These are phyloP conservation scores for Neotoma lepida DNA, from an alignment of 2,113 vertebrate species.

Conservation along the genomic window DNA sequence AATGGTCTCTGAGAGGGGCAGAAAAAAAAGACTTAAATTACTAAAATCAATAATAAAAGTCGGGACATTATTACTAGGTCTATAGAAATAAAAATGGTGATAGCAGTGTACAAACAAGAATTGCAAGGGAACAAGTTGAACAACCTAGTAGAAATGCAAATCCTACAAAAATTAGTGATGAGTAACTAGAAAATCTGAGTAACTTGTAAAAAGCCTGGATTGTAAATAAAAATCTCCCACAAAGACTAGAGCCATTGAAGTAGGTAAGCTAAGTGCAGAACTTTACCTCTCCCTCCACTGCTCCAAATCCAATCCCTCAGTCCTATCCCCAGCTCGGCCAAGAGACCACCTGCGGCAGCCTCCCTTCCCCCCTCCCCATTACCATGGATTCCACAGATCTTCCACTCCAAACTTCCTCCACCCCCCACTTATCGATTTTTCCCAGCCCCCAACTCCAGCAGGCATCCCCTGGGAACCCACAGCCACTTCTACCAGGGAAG, in stretches of 20 bases:
- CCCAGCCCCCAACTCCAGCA: background rate
- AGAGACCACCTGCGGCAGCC: background rate
- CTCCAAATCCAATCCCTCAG: background rate
- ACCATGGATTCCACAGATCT: background rate
- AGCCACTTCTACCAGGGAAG: background rate
- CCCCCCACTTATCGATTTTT: background rate
- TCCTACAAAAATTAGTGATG: background rate
- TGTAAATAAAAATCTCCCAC: background rate
- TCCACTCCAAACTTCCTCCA: background rate
- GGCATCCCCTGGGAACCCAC: background rate
- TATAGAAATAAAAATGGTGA: background rate
- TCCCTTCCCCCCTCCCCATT: background rate
- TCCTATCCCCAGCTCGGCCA: background rate
- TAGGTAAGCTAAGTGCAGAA: background rate
- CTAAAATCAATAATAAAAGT: background rate
- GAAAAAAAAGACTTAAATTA: background rate
- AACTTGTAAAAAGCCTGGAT: background rate
- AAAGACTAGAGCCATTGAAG: background rate
- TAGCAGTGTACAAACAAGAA: background rate
- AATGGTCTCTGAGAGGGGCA: background rate
- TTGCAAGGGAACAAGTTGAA: background rate
- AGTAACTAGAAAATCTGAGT: background rate
- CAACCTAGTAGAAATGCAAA: background rate
- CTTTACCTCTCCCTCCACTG: background rate
- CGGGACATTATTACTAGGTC: background rate